These are phyloP conservation scores for Euproctis similis DNA, from an alignment of 2,888 invertebrate species.

Conservation along the genomic window DNA sequence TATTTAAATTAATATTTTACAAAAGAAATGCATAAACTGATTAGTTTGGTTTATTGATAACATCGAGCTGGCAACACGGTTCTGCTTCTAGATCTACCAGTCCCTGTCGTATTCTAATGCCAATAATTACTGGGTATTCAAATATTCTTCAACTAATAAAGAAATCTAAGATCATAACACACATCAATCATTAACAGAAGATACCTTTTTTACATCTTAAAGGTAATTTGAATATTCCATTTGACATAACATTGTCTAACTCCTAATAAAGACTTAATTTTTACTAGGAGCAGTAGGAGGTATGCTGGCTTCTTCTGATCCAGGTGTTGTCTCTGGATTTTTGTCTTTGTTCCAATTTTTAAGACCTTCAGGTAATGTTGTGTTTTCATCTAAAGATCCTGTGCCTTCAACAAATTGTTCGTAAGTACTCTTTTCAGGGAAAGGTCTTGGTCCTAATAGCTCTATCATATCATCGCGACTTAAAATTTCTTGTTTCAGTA, in stretches of 20 bases:
- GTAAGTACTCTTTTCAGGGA: slow-evolving; percentile 98
- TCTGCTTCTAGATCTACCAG: background rate
- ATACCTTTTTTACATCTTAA: slow-evolving; percentile 53
- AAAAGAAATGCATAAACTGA: slow-evolving; percentile 24
- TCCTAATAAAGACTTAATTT: slow-evolving; percentile 41
- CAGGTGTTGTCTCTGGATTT: slow-evolving; percentile 28
- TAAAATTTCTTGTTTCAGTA: slow-evolving; percentile 95
- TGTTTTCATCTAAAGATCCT: slow-evolving; percentile 98
- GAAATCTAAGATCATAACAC: slow-evolving; percentile 24
- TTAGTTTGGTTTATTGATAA: slow-evolving; percentile 14
- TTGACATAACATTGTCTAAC: slow-evolving; percentile 55
- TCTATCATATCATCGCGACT: slow-evolving; percentile 99
- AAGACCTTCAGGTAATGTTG: slow-evolving; percentile 93
- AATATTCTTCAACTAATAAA: slow-evolving; percentile 26
- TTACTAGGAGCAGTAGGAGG: slow-evolving; percentile 43
- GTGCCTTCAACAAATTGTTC: slow-evolving; percentile 99
- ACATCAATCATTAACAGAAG: slow-evolving; percentile 37
- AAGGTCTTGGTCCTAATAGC: slow-evolving; percentile 93
- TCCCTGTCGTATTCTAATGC: slow-evolving; percentile 5
- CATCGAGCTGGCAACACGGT: no score
- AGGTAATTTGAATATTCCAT: slow-evolving; percentile 50
- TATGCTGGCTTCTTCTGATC: slow-evolving; percentile 42
- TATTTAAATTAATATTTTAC: slow-evolving; percentile 18
- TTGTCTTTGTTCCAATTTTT: slow-evolving; percentile 94
- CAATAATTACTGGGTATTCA: slow-evolving; percentile 25